Conservation (phyloP, 1,140 invertebrate genomes). For the Nymphalis io region DNA sequence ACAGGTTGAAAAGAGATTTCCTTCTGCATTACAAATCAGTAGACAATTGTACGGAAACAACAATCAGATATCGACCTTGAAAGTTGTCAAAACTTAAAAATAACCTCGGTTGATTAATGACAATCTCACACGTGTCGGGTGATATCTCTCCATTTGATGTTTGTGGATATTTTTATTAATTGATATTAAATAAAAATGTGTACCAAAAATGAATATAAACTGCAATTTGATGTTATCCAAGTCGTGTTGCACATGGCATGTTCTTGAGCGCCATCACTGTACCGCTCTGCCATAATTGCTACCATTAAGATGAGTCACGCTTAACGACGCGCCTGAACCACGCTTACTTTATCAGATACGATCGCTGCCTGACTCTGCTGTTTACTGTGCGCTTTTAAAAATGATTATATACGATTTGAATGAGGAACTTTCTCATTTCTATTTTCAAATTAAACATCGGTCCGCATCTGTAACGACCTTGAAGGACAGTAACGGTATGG, state of each 20-base stretch:
- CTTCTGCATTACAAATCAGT: conserved; percentile 47
- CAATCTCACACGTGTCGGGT: neutral
- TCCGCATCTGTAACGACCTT: conserved; percentile 44
- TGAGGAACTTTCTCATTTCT: conserved; percentile 1
- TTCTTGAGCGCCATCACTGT: conserved; percentile 49
- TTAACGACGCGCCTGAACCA: conserved; percentile 63
- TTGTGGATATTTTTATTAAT: neutral
- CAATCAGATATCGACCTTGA: conserved; percentile 63
- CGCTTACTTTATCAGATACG: conserved; percentile 67
- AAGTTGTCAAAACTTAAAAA: conserved; percentile 31
- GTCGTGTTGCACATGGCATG: conserved; percentile 13
- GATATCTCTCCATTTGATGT: neutral
- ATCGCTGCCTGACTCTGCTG: conserved; percentile 48
- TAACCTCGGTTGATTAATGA: neutral
- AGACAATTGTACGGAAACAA: conserved; percentile 27
- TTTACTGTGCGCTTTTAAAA: conserved; percentile 2
- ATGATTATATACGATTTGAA: neutral
- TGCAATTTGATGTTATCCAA: conserved; percentile 20
- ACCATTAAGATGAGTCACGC: conserved; percentile 78
- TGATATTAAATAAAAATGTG: neutral
- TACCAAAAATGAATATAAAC: conserved; percentile 8
- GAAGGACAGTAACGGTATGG: conserved; percentile 36
- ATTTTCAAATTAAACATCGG: neutral
- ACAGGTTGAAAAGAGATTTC: conserved; percentile 60
- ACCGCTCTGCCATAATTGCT: conserved; percentile 67